Base-by-base conservation (phyloP, 2,888 invertebrate species). In the Patella pellucida region DNA sequence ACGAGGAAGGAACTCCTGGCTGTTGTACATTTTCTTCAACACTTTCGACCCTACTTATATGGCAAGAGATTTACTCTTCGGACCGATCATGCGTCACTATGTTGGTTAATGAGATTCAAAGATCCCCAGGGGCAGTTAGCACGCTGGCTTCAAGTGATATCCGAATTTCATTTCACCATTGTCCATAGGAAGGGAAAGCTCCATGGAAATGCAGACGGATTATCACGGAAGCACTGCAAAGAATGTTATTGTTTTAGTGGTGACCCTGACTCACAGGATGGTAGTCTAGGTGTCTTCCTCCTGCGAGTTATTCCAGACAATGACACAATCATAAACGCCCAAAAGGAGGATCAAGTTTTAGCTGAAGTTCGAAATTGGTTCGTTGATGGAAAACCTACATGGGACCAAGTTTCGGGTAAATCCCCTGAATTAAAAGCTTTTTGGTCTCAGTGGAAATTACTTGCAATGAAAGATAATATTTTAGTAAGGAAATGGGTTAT, bases 41-140 rank as follows among this genome's bases (percentile, higher is more conserved):
- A 62, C 7, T 72, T 62, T 67, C 15, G 72, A 62, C 69, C 68
- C 41, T 76, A 76, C 70, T 62, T 73, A 41, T 76, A 69, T 69
- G 76, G 76, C 50, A 19, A 68, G 31, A 52, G 19, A 52, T 76
- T 76, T 15, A 52, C 72, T 3, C 68, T 76, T 2, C 19, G 62
- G 14, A 76, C 73, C n/a, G 71, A 70, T 67, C 73, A 73, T 54
- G 69, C 50, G 56, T 56, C 51, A 15, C 51, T 67, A 0, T 19
- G 72, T 4, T 67, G 67, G 72, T 16, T 72, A 9, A 16, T 56
- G 54, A 19, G 23, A 16, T 76, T 76, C 31, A 76, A 73, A 56
- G 69, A 73, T 54, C 67, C 70, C 23, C 67, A 70, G 51, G 73
- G 76, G 52, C 70, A 76, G 70, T 76, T 67, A 70, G 76, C 72